Percentiles rank a stretch among this genome's conserved stretches.
phyloP scores from a whole-genome alignment of 2,113 vertebrate genomes.

The Python bivittatus region DNA sequence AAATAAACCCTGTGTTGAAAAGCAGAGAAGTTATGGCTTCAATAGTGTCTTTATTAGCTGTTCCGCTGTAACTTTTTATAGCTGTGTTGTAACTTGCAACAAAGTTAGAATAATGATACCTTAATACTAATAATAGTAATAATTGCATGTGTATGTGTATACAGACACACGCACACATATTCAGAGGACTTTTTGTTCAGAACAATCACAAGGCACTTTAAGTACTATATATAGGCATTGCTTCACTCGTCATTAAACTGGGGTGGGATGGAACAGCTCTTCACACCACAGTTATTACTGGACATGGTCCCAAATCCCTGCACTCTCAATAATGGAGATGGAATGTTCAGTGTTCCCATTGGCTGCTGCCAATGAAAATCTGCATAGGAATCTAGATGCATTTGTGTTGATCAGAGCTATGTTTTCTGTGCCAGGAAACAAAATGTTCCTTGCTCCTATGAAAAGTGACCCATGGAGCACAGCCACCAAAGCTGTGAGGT shows the following conservation, averaged over 20 bases:
- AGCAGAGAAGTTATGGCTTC: slow-evolving; percentile 49
- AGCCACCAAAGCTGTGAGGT: neutral
- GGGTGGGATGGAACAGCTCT: slow-evolving; percentile 53
- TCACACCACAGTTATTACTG: slow-evolving; percentile 57
- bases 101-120: slow-evolving; percentile 71
- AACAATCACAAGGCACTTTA: slow-evolving; percentile 66
- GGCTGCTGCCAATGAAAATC: neutral
- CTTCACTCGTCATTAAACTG: slow-evolving; percentile 58
- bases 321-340: slow-evolving; percentile 47
- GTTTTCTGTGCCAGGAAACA: neutral
- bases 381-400: neutral
- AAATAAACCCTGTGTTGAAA: slow-evolving; percentile 63
- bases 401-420: neutral
- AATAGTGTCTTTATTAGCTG: slow-evolving; percentile 46
- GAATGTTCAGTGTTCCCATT: slow-evolving; percentile 28
- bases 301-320: slow-evolving; percentile 31
- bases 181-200: slow-evolving; percentile 61
- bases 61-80: slow-evolving; percentile 58
- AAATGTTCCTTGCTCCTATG: neutral
- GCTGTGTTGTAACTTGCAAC: slow-evolving; percentile 64
- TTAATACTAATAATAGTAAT: slow-evolving; percentile 37
- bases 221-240: slow-evolving; percentile 72
- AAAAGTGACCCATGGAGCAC: neutral
- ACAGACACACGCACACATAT: slow-evolving; percentile 35
- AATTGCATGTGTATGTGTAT: slow-evolving; percentile 48